Percentiles rank a stretch among this genome's conserved stretches.
phyloP scores from a whole-genome alignment of 1,140 invertebrate genomes.

The Orchesella cincta region DNA sequence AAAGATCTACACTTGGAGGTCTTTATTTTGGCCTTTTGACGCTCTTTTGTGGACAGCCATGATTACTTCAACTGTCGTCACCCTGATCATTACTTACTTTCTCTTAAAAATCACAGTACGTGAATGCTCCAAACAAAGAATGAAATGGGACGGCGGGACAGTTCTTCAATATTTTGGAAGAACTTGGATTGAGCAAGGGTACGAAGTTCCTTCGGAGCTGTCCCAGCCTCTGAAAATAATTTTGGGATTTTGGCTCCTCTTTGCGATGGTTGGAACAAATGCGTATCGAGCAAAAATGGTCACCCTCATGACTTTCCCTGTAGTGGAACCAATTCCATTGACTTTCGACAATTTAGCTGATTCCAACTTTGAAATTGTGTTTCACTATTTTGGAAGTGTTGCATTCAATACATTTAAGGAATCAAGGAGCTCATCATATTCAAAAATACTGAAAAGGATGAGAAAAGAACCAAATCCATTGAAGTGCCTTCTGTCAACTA shows the following conservation, averaged over 20 bases:
- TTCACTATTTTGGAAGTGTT: neutral
- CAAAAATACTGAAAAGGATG: neutral
- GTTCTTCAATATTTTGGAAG: neutral
- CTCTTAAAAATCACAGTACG: neutral
- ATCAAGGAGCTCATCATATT: neutral
- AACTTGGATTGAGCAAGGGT: neutral
- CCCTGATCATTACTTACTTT: neutral
- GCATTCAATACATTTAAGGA: neutral
- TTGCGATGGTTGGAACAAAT: neutral
- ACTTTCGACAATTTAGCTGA: neutral
- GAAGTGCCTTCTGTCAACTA: neutral
- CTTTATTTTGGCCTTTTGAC: neutral
- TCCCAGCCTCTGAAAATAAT: neutral
- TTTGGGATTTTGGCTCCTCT: neutral
- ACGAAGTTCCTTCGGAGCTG: neutral
- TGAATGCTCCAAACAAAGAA: neutral
- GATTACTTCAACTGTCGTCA: neutral
- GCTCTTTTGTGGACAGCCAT: neutral
- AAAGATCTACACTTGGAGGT: neutral
- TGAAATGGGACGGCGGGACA: neutral
- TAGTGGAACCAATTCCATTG: neutral
- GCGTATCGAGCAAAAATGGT: neutral
- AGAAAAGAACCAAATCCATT: neutral
- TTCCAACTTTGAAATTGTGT: neutral
- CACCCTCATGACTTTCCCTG: neutral